Evolutionary conservation across 2,888 invertebrate genomes (phyloP).

Genomic region (Oeneis ivallda): DNA sequence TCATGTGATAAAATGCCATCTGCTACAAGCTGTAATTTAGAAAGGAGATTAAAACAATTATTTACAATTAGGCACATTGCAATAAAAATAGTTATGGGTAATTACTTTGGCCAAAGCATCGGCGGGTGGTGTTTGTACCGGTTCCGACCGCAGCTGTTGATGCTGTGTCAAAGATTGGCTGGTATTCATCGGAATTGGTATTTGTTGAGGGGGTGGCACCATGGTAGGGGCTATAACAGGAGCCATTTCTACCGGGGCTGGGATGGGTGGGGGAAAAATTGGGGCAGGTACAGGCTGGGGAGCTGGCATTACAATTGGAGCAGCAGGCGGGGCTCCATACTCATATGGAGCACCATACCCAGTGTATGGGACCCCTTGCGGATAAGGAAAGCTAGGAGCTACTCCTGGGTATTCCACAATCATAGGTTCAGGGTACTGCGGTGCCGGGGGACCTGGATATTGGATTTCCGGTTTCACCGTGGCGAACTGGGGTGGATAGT

Average conservation of each 20-base stretch:
- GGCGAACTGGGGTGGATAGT: constrained; percentile 26
- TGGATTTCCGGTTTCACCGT: constrained; percentile 28
- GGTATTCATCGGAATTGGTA: constrained; percentile 42
- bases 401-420: constrained; percentile 34
- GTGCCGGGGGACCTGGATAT: constrained; percentile 30
- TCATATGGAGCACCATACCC: constrained; percentile 52
- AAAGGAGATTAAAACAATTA: constrained; percentile 26
- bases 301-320: constrained; percentile 36
- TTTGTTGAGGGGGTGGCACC: constrained; percentile 50
- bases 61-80: constrained; percentile 14
- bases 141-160: neutral
- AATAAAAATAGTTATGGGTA: constrained; percentile 36
- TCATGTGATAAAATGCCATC: constrained; percentile 74
- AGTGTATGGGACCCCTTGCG: constrained; percentile 47
- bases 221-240: constrained; percentile 42
- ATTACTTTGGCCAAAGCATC: constrained; percentile 76
- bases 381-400: constrained; percentile 41
- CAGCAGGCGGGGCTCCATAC: constrained; percentile 47
- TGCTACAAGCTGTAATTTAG: constrained; percentile 71
- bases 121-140: constrained; percentile 49
- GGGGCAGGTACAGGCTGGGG: constrained; percentile 52
- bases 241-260: constrained; percentile 33
- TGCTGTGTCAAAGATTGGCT: neutral
- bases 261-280: constrained; percentile 28
- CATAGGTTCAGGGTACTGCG: constrained; percentile 39